A percentile compares a stretch with the other conserved stretches of the same genome.
These are phyloP conservation scores for Hymenopus coronatus DNA, from an alignment of 2,888 invertebrate genomes.

Conservation along the genomic window DNA sequence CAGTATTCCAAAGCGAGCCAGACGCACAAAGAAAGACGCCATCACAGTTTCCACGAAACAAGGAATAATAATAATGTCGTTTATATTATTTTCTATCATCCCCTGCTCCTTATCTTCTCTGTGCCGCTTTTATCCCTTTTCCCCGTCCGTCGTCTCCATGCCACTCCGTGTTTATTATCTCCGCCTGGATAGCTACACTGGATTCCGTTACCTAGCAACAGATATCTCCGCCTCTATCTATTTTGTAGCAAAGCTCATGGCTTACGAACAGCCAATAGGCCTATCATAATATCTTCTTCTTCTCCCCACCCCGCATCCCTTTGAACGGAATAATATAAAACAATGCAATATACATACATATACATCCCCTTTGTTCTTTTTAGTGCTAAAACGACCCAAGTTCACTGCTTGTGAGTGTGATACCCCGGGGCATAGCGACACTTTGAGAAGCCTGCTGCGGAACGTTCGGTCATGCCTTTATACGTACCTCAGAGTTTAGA, in stretches of 20 bases:
- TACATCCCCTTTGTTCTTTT: neutral
- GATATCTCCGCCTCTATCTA: conserved; percentile 19
- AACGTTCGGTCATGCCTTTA: too few species aligned
- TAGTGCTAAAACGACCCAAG: neutral
- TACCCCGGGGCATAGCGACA: too few species aligned
- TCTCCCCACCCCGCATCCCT: neutral
- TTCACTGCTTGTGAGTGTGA: neutral
- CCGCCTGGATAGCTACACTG: conserved; percentile 3
- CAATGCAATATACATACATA: neutral
- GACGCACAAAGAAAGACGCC: neutral
- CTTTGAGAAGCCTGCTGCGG: too few species aligned
- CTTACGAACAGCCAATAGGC: conserved; percentile 22
- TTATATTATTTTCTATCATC: conserved; percentile 13
- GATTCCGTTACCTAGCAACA: conserved; percentile 10
- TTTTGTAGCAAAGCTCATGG: conserved; percentile 15
- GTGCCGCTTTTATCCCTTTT: neutral
- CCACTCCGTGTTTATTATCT: conserved; percentile 1
- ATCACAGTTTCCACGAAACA: neutral
- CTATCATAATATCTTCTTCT: conserved; percentile 3
- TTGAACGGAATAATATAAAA: neutral
- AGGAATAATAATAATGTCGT: neutral
- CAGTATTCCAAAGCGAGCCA: neutral
- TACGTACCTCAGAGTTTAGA: too few species aligned
- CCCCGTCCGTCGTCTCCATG: neutral
- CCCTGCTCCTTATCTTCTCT: neutral